Percentiles rank a stretch among this genome's conserved stretches.
Evolutionary conservation across 2,888 invertebrate species (phyloP).

Genomic region (Lampropteryx suffumata): DNA sequence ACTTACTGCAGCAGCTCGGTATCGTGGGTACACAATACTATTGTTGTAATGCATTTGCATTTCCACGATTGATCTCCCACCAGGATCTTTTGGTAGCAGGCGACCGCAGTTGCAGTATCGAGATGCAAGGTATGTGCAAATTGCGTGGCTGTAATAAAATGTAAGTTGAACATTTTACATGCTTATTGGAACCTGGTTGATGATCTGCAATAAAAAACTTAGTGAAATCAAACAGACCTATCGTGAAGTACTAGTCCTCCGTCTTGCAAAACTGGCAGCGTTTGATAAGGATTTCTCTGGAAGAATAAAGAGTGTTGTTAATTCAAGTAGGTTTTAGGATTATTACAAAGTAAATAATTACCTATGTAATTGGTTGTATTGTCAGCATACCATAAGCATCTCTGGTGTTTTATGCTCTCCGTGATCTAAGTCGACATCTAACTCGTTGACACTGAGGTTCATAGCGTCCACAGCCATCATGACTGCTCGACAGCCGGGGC

Average conservation of each 20-base stretch:
- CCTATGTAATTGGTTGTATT: no score
- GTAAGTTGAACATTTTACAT: no score
- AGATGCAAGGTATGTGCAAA: constrained; percentile 54
- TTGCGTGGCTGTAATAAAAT: constrained; percentile 53
- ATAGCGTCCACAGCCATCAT: constrained; percentile 68
- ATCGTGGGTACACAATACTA: constrained; percentile 57
- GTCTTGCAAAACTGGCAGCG: constrained; percentile 85
- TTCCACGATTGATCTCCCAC: constrained; percentile 53
- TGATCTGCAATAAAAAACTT: no score
- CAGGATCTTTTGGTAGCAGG: constrained; percentile 53
- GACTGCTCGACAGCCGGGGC: constrained; percentile 65
- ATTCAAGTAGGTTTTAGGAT: no score
- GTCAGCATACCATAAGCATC: constrained; percentile 40
- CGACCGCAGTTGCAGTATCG: constrained; percentile 46
- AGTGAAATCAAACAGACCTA: constrained; percentile 73
- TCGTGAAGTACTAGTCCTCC: constrained; percentile 83
- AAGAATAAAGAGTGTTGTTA: constrained; percentile 28
- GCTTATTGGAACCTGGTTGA: no score
- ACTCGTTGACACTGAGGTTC: constrained; percentile 60
- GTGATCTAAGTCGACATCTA: constrained; percentile 62
- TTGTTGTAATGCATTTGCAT: constrained; percentile 58
- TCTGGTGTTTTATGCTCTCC: constrained; percentile 56
- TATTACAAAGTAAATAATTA: neutral
- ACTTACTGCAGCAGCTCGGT: constrained; percentile 55
- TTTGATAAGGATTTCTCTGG: constrained; percentile 85